phyloP scores from a whole-genome alignment of 1,140 invertebrate species.

The Zophobas morio region DNA sequence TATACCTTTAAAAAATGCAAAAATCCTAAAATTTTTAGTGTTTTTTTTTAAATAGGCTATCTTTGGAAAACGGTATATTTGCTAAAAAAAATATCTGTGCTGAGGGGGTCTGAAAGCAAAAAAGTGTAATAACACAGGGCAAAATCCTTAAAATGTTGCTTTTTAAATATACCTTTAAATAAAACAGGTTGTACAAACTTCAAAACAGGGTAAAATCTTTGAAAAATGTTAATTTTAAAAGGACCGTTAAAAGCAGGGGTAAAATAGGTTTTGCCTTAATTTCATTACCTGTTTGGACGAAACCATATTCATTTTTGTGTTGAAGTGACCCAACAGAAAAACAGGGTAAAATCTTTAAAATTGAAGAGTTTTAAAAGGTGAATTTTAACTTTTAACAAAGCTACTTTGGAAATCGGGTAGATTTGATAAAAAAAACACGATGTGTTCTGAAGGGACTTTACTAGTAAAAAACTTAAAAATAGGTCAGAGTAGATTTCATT shows the following conservation, averaged over 20 bases:
- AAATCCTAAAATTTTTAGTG: constrained; percentile 1
- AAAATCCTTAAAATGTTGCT: constrained; percentile 3
- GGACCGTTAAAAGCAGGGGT: not conserved
- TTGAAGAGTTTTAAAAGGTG: not conserved
- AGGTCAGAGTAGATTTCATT: no score
- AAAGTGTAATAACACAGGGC: not conserved
- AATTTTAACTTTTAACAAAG: not conserved
- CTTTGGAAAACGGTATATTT: not conserved
- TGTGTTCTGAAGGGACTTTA: no score
- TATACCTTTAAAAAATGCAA: not conserved
- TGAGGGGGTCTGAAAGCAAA: not conserved
- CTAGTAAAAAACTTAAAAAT: no score
- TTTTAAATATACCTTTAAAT: constrained; percentile 1
- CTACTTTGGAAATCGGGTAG: no score
- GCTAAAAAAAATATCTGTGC: not conserved
- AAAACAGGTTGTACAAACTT: not conserved
- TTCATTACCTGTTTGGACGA: constrained; percentile 24
- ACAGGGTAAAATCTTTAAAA: not conserved
- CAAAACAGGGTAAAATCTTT: not conserved
- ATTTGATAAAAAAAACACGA: no score
- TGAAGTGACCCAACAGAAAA: constrained; percentile 41
- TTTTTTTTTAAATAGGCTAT: constrained; percentile 1
- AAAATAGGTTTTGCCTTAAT: constrained; percentile 27
- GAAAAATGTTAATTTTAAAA: not conserved
- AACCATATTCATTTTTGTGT: constrained; percentile 42